Evolutionary conservation across 2,888 invertebrate species (phyloP).

Genomic region (Gasteruption jaculator): DNA sequence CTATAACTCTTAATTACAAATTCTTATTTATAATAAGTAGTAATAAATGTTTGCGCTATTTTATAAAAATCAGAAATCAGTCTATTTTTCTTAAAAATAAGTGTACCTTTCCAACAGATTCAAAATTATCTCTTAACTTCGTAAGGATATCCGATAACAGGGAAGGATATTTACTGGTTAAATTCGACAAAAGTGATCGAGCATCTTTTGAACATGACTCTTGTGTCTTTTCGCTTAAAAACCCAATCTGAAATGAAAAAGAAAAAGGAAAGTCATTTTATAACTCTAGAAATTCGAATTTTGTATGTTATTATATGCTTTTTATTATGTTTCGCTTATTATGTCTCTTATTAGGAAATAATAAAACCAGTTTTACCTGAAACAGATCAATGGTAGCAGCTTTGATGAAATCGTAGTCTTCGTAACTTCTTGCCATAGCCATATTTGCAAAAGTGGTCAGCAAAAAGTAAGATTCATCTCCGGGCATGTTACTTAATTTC

Average conservation of each 20-base stretch:
- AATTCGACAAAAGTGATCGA: slow-evolving; percentile 65
- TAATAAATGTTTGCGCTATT: no score
- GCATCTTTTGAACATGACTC: slow-evolving; percentile 73
- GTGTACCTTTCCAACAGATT: slow-evolving; percentile 57
- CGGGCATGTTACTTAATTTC: slow-evolving; percentile 60
- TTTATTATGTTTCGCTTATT: not conserved
- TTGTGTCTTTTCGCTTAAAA: slow-evolving; percentile 64
- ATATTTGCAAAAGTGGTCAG: slow-evolving; percentile 77
- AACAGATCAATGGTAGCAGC: slow-evolving; percentile 66
- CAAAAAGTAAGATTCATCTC: slow-evolving; percentile 73
- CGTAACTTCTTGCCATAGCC: slow-evolving; percentile 62
- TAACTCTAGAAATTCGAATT: slow-evolving; percentile 7
- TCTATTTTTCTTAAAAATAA: no score
- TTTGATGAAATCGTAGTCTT: slow-evolving; percentile 64
- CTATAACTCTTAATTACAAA: no score
- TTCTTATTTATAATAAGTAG: no score
- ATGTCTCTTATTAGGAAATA: slow-evolving; percentile 1
- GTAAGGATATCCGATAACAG: slow-evolving; percentile 65
- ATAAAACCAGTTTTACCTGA: slow-evolving; percentile 53
- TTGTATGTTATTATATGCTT: no score
- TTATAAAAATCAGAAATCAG: no score
- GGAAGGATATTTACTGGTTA: slow-evolving; percentile 66
- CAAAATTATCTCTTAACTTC: slow-evolving; percentile 58
- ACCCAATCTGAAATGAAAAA: slow-evolving; percentile 63
- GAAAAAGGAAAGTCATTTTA: slow-evolving; percentile 13